These are phyloP conservation scores for Apis laboriosa DNA, from an alignment of 1,140 invertebrate species.

Conservation along the genomic window DNA sequence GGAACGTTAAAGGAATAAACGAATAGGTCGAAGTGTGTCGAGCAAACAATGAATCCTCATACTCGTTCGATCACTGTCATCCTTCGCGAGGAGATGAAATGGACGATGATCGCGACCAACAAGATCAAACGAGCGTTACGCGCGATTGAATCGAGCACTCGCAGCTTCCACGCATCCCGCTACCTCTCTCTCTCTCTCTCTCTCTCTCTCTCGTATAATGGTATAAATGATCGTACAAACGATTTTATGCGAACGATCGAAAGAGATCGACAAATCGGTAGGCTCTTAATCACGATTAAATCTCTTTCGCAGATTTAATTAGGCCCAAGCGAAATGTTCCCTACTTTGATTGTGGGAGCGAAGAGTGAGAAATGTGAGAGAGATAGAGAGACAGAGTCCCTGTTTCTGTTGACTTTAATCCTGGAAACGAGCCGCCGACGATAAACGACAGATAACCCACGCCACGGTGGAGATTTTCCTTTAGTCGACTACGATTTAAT, in stretches of 20 bases:
- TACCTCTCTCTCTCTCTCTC: no score
- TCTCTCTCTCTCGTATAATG: not conserved
- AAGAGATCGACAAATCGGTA: not conserved
- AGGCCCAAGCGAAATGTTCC: not conserved
- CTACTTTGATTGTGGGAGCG: no score
- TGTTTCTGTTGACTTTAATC: conserved; percentile 26
- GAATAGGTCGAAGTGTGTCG: conserved; percentile 7
- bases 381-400: no score
- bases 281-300: not conserved
- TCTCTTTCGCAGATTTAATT: conserved; percentile 17
- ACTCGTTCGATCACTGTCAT: conserved; percentile 28
- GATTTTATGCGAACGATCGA: not conserved
- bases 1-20: not conserved
- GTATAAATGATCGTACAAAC: conserved; percentile 7
- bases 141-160: conserved; percentile 31
- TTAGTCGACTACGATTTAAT: conserved; percentile 48
- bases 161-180: not conserved
- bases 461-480: conserved; percentile 4
- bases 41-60: not conserved
- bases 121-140: conserved; percentile 22
- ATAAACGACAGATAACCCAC: conserved; percentile 46
- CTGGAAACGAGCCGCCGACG: conserved; percentile 28
- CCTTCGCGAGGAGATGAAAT: conserved; percentile 19
- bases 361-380: no score
- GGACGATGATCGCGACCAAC: conserved; percentile 5